Conservation (phyloP, 2,113 vertebrate genomes). For the Podarcis cretensis region DNA sequence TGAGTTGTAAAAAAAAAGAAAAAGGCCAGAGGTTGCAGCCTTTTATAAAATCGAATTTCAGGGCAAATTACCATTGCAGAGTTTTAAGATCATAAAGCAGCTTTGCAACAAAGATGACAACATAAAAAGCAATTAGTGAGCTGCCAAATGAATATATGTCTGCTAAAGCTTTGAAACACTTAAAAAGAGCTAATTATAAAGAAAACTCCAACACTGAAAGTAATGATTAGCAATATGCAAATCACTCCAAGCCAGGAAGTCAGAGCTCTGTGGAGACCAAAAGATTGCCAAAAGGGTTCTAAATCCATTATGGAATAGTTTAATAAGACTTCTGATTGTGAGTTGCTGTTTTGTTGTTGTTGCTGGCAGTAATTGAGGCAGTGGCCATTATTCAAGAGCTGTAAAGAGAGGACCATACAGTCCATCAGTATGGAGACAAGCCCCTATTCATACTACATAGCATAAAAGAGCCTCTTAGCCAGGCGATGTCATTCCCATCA, state of each 20-base stretch:
- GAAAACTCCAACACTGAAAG: constrained; percentile 39
- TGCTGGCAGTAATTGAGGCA: constrained; percentile 28
- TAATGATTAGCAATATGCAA: constrained; percentile 57
- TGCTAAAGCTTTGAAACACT: constrained; percentile 56
- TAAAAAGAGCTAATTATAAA: constrained; percentile 65
- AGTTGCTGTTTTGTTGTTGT: background rate
- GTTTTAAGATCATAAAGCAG: constrained; percentile 63
- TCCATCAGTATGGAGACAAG: background rate
- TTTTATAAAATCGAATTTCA: constrained; percentile 34
- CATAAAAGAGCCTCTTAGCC: background rate
- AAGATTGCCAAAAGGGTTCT: constrained; percentile 44
- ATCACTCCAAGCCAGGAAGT: constrained; percentile 39
- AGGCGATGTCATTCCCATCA: background rate
- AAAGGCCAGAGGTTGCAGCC: constrained; percentile 25
- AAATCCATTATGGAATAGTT: constrained; percentile 19
- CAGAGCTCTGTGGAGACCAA: constrained; percentile 37
- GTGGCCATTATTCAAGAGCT: constrained; percentile 32
- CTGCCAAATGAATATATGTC: constrained; percentile 63
- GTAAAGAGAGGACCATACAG: background rate
- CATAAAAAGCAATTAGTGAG: constrained; percentile 67
- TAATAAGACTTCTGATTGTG: background rate
- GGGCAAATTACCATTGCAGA: constrained; percentile 53
- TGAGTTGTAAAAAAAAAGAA: background rate
- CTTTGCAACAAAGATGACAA: constrained; percentile 61
- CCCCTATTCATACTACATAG: background rate